Evolutionary conservation across 2,113 vertebrate genomes (phyloP).

Genomic region (Brachypteracias leptosomus): DNA sequence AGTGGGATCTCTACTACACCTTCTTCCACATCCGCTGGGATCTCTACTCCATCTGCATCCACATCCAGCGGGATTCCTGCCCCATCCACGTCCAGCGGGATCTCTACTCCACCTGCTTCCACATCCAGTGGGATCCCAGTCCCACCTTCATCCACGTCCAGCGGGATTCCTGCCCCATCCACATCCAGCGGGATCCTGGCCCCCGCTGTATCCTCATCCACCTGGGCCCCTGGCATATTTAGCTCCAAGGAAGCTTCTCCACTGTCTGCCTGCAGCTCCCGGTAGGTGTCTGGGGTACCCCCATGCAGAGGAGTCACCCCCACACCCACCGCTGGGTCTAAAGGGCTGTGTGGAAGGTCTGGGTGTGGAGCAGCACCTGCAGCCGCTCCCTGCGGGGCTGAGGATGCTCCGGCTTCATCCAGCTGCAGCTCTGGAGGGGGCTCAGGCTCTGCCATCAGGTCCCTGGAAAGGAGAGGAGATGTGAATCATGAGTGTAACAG

Average conservation of each 20-base stretch:
- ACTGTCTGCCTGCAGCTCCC: not conserved
- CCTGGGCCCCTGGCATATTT: not conserved
- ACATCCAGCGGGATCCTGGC: not conserved
- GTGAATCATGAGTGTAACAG: not conserved
- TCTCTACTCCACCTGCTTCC: not conserved
- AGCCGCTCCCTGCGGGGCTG: not conserved
- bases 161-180: not conserved
- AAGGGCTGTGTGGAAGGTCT: accelerated
- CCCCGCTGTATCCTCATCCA: accelerated
- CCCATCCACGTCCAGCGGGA: not conserved
- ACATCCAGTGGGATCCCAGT: not conserved
- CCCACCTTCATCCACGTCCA: not conserved
- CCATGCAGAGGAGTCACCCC: not conserved
- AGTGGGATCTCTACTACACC: not conserved
- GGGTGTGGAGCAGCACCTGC: not conserved
- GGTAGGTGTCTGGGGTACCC: not conserved
- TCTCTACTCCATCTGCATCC: not conserved
- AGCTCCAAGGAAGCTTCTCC: not conserved
- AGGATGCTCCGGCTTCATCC: not conserved
- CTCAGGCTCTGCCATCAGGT: slow-evolving; percentile 56
- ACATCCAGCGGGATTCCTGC: not conserved
- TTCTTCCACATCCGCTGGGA: not conserved
- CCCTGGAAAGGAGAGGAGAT: slow-evolving; percentile 8
- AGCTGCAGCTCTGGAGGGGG: not conserved
- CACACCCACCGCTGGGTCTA: accelerated